Evolutionary conservation across 2,797 vertebrate species (phyloP).

Genomic region (Lepus oiostolus): DNA sequence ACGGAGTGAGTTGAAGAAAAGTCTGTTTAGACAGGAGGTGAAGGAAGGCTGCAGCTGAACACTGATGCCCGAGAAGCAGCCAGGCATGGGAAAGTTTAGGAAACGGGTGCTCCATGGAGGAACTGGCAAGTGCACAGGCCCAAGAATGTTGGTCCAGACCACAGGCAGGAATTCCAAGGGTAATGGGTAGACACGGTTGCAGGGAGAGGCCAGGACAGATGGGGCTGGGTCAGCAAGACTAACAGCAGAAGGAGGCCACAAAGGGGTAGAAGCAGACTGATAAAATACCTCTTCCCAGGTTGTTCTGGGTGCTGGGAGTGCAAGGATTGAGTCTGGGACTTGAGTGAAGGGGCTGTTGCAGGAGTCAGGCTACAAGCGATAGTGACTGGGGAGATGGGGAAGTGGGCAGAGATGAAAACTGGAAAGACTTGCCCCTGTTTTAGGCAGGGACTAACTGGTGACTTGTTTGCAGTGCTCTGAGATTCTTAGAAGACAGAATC

Average conservation of each 20-base stretch:
- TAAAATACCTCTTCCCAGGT: not conserved
- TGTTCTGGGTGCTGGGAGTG: not conserved
- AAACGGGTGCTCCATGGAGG: not conserved
- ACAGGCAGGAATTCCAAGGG: not conserved
- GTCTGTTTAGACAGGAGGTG: not conserved
- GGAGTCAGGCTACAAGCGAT: not conserved
- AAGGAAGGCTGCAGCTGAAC: not conserved
- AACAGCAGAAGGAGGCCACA: not conserved
- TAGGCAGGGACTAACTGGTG: not conserved
- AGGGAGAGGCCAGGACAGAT: not conserved
- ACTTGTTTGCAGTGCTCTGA: not conserved
- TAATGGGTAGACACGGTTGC: not conserved
- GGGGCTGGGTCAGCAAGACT: not conserved
- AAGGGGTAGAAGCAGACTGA: not conserved
- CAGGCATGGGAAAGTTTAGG: not conserved
- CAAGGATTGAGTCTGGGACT: not conserved
- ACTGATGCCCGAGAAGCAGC: not conserved
- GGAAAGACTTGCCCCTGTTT: not conserved
- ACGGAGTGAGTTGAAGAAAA: not conserved
- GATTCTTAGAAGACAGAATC: constrained; percentile 44
- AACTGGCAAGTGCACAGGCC: not conserved
- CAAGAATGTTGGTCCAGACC: not conserved
- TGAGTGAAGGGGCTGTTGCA: not conserved
- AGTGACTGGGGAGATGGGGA: not conserved
- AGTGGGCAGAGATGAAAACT: not conserved